Conservation (phyloP, 2,888 invertebrate species). For the Clusia tigrina region DNA sequence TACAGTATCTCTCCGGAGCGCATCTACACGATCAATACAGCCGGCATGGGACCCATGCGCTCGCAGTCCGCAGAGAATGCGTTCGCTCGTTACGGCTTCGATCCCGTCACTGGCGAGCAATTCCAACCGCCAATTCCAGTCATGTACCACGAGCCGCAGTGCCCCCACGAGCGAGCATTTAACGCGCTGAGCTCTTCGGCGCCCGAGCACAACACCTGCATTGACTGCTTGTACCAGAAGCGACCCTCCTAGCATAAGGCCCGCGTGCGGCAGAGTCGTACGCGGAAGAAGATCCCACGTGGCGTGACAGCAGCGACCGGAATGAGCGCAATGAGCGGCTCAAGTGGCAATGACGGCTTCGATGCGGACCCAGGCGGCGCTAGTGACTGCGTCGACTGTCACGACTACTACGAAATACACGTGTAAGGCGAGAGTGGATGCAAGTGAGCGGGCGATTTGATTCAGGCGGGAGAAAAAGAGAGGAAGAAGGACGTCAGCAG, state of each 20-base stretch:
- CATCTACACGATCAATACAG: constrained; percentile 57
- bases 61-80: constrained; percentile 64
- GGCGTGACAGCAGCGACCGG: constrained; percentile 44
- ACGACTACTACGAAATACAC: constrained; percentile 69
- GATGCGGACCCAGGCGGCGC: constrained; percentile 37
- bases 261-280: constrained; percentile 70
- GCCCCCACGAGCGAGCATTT: constrained; percentile 39
- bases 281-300: constrained; percentile 67
- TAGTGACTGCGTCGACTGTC: constrained; percentile 63
- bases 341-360: constrained; percentile 40
- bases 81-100: constrained; percentile 64
- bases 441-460: too few relatives aligned
- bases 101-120: constrained; percentile 66
- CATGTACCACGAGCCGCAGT: constrained; percentile 40
- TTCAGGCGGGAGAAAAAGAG: too few relatives aligned
- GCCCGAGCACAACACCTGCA: constrained; percentile 76
- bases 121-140: constrained; percentile 38
- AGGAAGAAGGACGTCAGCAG: too few relatives aligned
- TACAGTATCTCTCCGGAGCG: constrained; percentile 62
- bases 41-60: constrained; percentile 52
- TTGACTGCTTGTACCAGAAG: constrained; percentile 75
- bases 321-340: constrained; percentile 19
- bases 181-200: constrained; percentile 59
- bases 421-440: constrained; percentile 64
- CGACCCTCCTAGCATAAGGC: constrained; percentile 74